These are phyloP conservation scores for Pseudocheirus occidentalis DNA, from an alignment of 2,797 vertebrate genomes.

Conservation along the genomic window DNA sequence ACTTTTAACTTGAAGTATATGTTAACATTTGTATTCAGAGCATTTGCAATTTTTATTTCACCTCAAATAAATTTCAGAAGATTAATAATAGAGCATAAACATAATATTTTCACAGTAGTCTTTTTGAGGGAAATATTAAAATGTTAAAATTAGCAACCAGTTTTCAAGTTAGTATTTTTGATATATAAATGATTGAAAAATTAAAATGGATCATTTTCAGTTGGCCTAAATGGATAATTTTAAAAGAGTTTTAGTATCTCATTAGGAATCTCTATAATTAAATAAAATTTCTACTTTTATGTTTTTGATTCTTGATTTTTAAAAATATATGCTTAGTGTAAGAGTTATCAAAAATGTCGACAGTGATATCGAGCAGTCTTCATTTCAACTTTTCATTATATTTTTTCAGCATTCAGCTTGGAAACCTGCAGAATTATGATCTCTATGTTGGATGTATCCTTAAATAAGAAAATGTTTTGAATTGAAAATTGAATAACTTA, in stretches of 20 bases:
- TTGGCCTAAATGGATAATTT: constrained; percentile 34
- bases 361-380: constrained; percentile 27
- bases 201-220: constrained; percentile 19
- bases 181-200: constrained; percentile 17
- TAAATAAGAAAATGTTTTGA: constrained; percentile 63
- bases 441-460: constrained; percentile 94
- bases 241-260: constrained; percentile 27
- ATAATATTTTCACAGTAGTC: constrained; percentile 13
- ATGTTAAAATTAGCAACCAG: constrained; percentile 28
- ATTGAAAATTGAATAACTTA: constrained; percentile 29
- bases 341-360: constrained; percentile 50
- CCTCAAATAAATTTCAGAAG: constrained; percentile 38
- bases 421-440: constrained; percentile 95
- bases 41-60: constrained; percentile 22
- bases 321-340: constrained; percentile 52
- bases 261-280: background rate
- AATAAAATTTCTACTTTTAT: constrained; percentile 35
- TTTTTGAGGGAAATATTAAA: constrained; percentile 11
- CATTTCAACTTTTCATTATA: constrained; percentile 62
- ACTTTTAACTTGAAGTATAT: constrained; percentile 14
- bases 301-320: constrained; percentile 24
- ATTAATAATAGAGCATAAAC: constrained; percentile 35
- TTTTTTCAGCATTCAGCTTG: constrained; percentile 91
- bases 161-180: constrained; percentile 11
- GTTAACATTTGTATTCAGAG: constrained; percentile 36